phyloP scores from a whole-genome alignment of 2,888 invertebrate species.

The Andrena flavipes region DNA sequence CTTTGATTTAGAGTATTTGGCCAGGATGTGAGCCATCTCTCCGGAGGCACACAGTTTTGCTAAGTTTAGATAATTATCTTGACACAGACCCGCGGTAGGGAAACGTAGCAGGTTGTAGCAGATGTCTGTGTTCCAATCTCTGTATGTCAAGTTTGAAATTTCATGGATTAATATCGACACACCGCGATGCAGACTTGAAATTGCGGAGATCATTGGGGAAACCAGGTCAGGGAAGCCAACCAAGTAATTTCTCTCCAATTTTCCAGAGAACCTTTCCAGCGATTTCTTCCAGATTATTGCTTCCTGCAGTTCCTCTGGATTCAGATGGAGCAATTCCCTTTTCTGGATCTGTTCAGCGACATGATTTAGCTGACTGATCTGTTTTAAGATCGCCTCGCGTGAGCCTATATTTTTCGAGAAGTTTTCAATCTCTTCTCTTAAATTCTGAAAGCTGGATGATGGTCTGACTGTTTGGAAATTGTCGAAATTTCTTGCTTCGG shows the following conservation, averaged over 20 bases:
- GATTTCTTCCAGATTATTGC: slow-evolving; percentile 86
- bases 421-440: slow-evolving; percentile 80
- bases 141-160: slow-evolving; percentile 83
- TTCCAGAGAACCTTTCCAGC: slow-evolving; percentile 86
- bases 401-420: slow-evolving; percentile 80
- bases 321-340: slow-evolving; percentile 29
- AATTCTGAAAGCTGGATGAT: slow-evolving; percentile 68
- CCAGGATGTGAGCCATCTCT: slow-evolving; percentile 83
- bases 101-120: slow-evolving; percentile 86
- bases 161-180: slow-evolving; percentile 87
- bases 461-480: slow-evolving; percentile 77
- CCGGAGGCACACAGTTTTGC: slow-evolving; percentile 85
- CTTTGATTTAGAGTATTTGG: slow-evolving; percentile 73
- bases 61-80: slow-evolving; percentile 81
- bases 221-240: slow-evolving; percentile 92
- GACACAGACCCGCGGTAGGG: slow-evolving; percentile 83
- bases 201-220: slow-evolving; percentile 89
- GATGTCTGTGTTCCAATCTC: slow-evolving; percentile 60
- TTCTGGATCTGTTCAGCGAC: not conserved
- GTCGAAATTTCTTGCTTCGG: slow-evolving; percentile 65
- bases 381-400: slow-evolving; percentile 82
- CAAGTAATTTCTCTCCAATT: slow-evolving; percentile 86
- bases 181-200: slow-evolving; percentile 89
- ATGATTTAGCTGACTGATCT: slow-evolving; percentile 40
- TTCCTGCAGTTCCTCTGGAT: slow-evolving; percentile 79